Percentiles rank a stretch among this genome's conserved stretches.
phyloP scores from a whole-genome alignment of 2,113 vertebrate genomes.

The Terrapene triunguis region DNA sequence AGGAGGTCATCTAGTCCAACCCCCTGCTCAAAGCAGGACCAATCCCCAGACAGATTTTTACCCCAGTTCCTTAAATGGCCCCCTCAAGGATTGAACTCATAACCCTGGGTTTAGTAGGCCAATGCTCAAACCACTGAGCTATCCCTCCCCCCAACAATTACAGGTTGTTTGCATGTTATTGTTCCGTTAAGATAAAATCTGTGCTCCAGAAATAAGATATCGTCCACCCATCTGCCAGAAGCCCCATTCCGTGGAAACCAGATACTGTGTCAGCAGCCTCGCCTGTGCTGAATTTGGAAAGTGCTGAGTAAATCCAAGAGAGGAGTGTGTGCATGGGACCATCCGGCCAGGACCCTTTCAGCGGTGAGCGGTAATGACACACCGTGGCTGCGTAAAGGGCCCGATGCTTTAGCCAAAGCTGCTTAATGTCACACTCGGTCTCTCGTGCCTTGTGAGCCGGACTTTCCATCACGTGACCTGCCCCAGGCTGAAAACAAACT shows the following conservation, averaged over 20 bases:
- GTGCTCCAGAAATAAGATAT: background rate
- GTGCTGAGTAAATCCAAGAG: background rate
- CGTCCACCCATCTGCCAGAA: background rate
- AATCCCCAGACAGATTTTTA: too few species aligned
- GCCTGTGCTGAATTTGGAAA: background rate
- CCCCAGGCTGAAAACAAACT: background rate
- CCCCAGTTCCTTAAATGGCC: too few species aligned
- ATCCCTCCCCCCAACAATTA: background rate
- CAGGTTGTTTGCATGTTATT: background rate
- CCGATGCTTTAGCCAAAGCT: background rate
- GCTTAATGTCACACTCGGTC: background rate
- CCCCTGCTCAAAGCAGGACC: too few species aligned
- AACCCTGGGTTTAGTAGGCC: too few species aligned
- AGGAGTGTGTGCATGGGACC: background rate
- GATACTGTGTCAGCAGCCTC: background rate
- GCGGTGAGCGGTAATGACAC: background rate
- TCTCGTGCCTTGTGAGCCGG: background rate
- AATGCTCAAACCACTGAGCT: too few species aligned
- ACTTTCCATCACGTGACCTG: background rate
- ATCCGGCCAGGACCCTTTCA: background rate
- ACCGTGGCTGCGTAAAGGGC: background rate
- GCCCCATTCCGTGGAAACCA: background rate
- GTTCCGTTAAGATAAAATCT: background rate
- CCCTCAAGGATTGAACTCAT: too few species aligned
- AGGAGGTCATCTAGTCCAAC: too few species aligned